These are phyloP conservation scores for Gerosis bhagava DNA, from an alignment of 2,888 invertebrate genomes.

Conservation along the genomic window DNA sequence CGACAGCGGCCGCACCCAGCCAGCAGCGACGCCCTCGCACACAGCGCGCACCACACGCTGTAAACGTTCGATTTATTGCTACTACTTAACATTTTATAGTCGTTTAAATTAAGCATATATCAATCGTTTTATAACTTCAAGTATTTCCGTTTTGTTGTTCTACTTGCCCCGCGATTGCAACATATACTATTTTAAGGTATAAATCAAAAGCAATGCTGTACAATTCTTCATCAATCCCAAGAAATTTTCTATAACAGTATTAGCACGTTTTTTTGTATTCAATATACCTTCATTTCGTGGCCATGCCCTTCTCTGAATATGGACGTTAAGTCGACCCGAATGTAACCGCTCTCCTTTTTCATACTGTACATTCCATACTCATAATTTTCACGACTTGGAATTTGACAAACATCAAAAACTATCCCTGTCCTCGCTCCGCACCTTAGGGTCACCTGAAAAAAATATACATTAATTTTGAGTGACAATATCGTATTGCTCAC, in stretches of 20 bases:
- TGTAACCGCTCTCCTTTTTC: slow-evolving; percentile 21
- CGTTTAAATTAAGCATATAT: not conserved
- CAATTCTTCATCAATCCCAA: too few species aligned
- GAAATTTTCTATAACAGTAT: too few species aligned
- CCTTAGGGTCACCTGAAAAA: slow-evolving; percentile 28
- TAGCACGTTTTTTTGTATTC: too few species aligned
- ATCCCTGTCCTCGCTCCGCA: slow-evolving; percentile 19
- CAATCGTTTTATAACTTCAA: slow-evolving; percentile 14
- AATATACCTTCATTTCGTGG: slow-evolving; percentile 40
- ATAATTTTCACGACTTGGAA: slow-evolving; percentile 28
- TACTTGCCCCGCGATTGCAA: too few species aligned
- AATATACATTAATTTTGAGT: too few species aligned
- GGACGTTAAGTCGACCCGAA: slow-evolving; percentile 39
- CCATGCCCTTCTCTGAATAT: slow-evolving; percentile 38
- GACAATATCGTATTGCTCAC: too few species aligned
- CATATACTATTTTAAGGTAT: too few species aligned
- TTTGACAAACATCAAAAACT: slow-evolving; percentile 26
- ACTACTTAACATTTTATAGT: too few species aligned
- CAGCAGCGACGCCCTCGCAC: slow-evolving; percentile 50
- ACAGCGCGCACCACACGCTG: slow-evolving; percentile 46
- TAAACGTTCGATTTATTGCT: too few species aligned
- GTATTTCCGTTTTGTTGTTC: too few species aligned
- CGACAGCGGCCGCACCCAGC: slow-evolving; percentile 55
- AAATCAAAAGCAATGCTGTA: too few species aligned
- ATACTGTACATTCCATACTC: slow-evolving; percentile 29